phyloP scores from a whole-genome alignment of 2,888 invertebrate species.

The Clunio marinus region DNA sequence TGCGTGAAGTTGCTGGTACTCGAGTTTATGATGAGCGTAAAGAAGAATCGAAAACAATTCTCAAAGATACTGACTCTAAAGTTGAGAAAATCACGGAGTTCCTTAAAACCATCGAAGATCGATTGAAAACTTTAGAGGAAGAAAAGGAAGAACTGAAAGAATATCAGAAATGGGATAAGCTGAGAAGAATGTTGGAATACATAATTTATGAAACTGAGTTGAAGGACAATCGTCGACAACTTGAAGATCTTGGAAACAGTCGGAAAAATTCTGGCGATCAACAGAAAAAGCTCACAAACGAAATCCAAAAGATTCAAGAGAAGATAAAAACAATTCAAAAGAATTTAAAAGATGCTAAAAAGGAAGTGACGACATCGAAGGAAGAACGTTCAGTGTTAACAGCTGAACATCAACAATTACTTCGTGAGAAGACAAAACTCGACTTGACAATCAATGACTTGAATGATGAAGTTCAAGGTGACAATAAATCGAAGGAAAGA shows the following conservation, averaged over 20 bases:
- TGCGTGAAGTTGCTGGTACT: constrained; percentile 95
- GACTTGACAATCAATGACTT: constrained; percentile 93
- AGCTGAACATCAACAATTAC: constrained; percentile 84
- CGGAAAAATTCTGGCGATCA: constrained; percentile 62
- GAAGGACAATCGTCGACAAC: constrained; percentile 85
- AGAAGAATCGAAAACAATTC: constrained; percentile 91
- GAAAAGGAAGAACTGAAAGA: constrained; percentile 99
- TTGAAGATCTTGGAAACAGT: constrained; percentile 64
- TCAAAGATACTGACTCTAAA: constrained; percentile 83
- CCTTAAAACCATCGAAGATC: constrained; percentile 91
- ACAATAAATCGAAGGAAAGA: constrained; percentile 87
- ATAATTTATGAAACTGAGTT: constrained; percentile 96
- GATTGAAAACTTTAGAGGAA: constrained; percentile 91
- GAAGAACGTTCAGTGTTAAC: constrained; percentile 92
- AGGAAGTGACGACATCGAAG: constrained; percentile 76
- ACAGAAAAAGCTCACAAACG: constrained; percentile 71
- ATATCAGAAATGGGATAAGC: constrained; percentile 97
- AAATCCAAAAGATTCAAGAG: constrained; percentile 60
- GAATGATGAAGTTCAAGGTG: constrained; percentile 91
- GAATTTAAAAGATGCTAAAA: constrained; percentile 83
- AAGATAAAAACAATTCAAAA: constrained; percentile 60
- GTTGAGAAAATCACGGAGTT: constrained; percentile 93
- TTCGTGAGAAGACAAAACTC: constrained; percentile 91
- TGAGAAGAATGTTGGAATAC: constrained; percentile 90
- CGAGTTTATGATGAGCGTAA: constrained; percentile 97